Evolutionary conservation across 1,140 invertebrate genomes (phyloP).

Genomic region (Calliphora vicina): DNA sequence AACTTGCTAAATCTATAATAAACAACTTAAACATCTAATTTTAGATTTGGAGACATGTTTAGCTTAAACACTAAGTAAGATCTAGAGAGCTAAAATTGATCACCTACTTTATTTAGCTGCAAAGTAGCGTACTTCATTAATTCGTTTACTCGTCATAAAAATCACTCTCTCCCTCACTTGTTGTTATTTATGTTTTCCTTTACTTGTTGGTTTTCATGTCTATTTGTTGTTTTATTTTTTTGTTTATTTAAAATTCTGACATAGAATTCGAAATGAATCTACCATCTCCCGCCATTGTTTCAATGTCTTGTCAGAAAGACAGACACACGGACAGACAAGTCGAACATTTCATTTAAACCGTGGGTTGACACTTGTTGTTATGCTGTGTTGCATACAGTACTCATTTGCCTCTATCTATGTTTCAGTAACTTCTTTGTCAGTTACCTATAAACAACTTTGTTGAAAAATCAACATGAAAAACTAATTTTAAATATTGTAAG

Average conservation of each 20-base stretch:
- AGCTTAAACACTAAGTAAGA: no score
- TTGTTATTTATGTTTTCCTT: background rate
- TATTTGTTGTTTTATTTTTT: background rate
- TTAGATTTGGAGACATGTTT: no score
- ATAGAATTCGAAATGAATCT: background rate
- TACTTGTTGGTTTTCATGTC: background rate
- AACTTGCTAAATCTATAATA: no score
- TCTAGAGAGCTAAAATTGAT: no score
- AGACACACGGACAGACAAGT: no score
- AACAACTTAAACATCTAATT: no score
- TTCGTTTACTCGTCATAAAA: no score
- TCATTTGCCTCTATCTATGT: background rate
- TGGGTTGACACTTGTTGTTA: conserved; percentile 16
- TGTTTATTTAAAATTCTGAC: background rate
- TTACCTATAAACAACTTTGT: background rate
- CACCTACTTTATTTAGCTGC: no score
- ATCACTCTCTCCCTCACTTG: background rate
- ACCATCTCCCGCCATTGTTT: background rate
- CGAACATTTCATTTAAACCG: background rate
- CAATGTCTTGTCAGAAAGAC: background rate
- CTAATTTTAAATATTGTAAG: background rate
- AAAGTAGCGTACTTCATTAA: no score
- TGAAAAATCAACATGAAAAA: background rate
- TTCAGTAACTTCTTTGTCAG: background rate
- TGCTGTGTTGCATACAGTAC: background rate